Conservation (phyloP, 2,888 invertebrate genomes). For the Pasiphila rectangulata region DNA sequence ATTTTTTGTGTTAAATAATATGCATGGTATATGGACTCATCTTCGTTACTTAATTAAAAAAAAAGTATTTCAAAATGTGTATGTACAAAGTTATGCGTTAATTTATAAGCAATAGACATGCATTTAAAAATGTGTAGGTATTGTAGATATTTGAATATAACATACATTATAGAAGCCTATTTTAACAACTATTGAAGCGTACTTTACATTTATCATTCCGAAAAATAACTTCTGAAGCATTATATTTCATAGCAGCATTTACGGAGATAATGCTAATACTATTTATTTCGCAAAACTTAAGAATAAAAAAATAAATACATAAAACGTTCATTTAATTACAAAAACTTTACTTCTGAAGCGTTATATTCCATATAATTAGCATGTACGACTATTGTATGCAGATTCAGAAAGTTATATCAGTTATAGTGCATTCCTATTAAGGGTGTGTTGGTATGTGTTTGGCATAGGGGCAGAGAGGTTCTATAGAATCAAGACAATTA, state of each 20-base stretch:
- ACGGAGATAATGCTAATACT: constrained; percentile 4
- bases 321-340: not conserved
- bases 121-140: constrained; percentile 29
- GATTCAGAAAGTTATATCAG: not conserved
- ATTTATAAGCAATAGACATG: constrained; percentile 43
- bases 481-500: constrained; percentile 27
- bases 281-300: not conserved
- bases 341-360: not conserved
- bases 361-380: not conserved
- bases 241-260: constrained; percentile 15
- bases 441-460: constrained; percentile 33
- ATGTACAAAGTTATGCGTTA: constrained; percentile 25
- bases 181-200: constrained; percentile 13
- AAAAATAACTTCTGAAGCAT: constrained; percentile 16
- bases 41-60: too few relatives aligned
- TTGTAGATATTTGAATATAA: constrained; percentile 11
- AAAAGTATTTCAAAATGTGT: not conserved
- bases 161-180: constrained; percentile 13
- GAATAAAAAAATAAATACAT: constrained; percentile 7
- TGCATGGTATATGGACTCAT: too few relatives aligned
- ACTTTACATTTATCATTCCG: not conserved
- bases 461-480: constrained; percentile 39
- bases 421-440: constrained; percentile 31
- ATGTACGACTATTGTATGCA: not conserved
- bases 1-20: too few relatives aligned